These are phyloP conservation scores for Andricus curvator DNA, from an alignment of 2,888 invertebrate species.

Conservation along the genomic window DNA sequence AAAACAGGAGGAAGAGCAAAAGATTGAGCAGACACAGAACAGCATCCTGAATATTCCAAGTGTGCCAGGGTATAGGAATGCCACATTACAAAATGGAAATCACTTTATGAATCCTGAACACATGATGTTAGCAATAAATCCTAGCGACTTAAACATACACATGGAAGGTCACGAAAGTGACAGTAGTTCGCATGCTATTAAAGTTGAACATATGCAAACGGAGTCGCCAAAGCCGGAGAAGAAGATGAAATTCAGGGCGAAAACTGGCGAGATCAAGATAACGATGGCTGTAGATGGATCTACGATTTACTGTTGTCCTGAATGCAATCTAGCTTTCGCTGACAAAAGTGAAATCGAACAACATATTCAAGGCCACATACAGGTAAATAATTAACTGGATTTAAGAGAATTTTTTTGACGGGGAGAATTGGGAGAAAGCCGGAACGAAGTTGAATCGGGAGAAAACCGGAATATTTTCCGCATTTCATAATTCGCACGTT, in stretches of 20 bases:
- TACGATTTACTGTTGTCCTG: constrained; percentile 78
- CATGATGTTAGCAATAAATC: constrained; percentile 69
- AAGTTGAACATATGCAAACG: constrained; percentile 68
- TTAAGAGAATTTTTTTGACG: neutral
- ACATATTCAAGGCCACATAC: constrained; percentile 76
- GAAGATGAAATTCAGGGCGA: constrained; percentile 76
- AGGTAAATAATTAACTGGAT: constrained; percentile 59
- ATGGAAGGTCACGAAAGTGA: constrained; percentile 64
- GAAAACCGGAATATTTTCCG: too few relatives aligned
- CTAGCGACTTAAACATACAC: constrained; percentile 71
- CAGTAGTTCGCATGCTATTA: constrained; percentile 54
- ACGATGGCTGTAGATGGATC: constrained; percentile 76
- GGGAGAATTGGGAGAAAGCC: too few relatives aligned
- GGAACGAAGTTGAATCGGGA: too few relatives aligned
- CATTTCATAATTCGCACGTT: too few relatives aligned
- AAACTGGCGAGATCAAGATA: constrained; percentile 77
- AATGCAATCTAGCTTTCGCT: constrained; percentile 78
- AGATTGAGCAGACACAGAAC: constrained; percentile 69
- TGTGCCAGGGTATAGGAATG: constrained; percentile 70
- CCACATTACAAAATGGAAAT: constrained; percentile 67
- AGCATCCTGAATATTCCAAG: constrained; percentile 76
- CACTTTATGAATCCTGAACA: constrained; percentile 68
- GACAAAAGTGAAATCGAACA: constrained; percentile 78
- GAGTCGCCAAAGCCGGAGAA: constrained; percentile 70
- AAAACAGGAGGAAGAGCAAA: constrained; percentile 64